phyloP scores from a whole-genome alignment of 2,888 invertebrate species.

The Tanypteryx hageni region DNA sequence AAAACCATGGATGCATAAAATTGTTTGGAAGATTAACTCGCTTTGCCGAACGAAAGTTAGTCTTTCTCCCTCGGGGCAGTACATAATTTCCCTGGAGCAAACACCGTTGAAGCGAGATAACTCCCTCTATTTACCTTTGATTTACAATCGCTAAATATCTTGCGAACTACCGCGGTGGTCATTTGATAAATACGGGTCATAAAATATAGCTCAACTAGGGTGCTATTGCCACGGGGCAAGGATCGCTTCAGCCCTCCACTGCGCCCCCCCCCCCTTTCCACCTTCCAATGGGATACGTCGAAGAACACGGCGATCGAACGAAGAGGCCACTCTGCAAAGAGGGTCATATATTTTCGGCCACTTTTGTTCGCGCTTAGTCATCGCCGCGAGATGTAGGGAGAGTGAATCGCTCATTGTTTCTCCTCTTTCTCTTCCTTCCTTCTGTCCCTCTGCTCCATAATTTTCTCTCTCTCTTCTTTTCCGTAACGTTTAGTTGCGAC shows the following conservation, averaged over 20 bases:
- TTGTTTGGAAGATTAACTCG: too few species aligned
- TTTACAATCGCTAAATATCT: constrained; percentile 20
- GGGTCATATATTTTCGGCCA: constrained; percentile 46
- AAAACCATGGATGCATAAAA: too few species aligned
- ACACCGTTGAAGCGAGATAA: not conserved
- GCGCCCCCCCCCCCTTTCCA: not conserved
- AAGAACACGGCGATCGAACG: not conserved
- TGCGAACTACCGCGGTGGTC: not conserved
- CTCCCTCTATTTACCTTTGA: not conserved
- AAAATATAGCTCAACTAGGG: not conserved
- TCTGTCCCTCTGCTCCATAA: not conserved
- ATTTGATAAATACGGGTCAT: constrained; percentile 11
- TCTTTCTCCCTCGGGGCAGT: too few species aligned
- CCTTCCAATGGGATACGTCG: not conserved
- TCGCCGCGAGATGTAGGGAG: constrained; percentile 16
- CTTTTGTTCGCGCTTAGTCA: constrained; percentile 40
- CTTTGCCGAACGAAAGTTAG: too few species aligned
- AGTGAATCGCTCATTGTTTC: not conserved
- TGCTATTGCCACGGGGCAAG: not conserved
- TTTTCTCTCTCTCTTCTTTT: not conserved
- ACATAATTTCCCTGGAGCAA: too few species aligned
- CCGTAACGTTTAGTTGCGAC: not conserved
- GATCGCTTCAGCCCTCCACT: not conserved
- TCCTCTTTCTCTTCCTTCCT: not conserved
- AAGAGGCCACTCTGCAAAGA: not conserved